A percentile compares a stretch with the other conserved stretches of the same genome.
These are phyloP conservation scores for Sinhomidia bicolor DNA, from an alignment of 2,888 invertebrate species.

Conservation along the genomic window DNA sequence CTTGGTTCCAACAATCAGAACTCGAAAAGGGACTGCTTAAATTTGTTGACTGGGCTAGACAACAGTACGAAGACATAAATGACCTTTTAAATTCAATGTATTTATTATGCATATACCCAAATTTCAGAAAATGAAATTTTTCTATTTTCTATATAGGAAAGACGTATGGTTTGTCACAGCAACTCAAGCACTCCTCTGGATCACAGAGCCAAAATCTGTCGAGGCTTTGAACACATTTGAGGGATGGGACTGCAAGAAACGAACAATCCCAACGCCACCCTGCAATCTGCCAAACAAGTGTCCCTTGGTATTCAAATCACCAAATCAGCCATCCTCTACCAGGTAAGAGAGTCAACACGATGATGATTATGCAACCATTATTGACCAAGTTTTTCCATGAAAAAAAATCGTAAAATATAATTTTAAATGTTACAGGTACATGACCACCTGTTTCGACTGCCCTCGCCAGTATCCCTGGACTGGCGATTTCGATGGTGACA, in stretches of 20 bases:
- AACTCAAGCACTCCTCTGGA: slow-evolving; percentile 94
- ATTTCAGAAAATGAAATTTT: background rate
- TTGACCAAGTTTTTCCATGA: background rate
- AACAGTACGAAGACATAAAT: slow-evolving; percentile 84
- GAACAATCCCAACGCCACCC: slow-evolving; percentile 87
- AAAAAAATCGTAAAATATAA: background rate
- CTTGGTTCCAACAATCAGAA: slow-evolving; percentile 96
- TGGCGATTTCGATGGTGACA: slow-evolving; percentile 79
- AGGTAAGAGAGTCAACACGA: too few relatives aligned
- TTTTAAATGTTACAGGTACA: slow-evolving; percentile 84
- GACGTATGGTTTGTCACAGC: slow-evolving; percentile 94
- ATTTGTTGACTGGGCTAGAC: slow-evolving; percentile 91
- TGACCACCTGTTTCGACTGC: slow-evolving; percentile 93
- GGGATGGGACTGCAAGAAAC: slow-evolving; percentile 90
- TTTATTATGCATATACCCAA: too few relatives aligned
- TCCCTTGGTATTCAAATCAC: slow-evolving; percentile 89
- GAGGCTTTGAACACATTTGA: slow-evolving; percentile 88
- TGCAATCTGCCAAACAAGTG: slow-evolving; percentile 93
- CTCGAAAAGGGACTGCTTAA: slow-evolving; percentile 91
- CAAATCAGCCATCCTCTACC: slow-evolving; percentile 83
- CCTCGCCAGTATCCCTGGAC: slow-evolving; percentile 92
- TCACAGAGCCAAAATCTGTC: slow-evolving; percentile 90
- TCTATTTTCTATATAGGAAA: too few relatives aligned
- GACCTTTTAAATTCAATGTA: too few relatives aligned
- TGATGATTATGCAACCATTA: too few relatives aligned